Base-by-base conservation (phyloP, 2,113 vertebrate species). In the Charina bottae region DNA sequence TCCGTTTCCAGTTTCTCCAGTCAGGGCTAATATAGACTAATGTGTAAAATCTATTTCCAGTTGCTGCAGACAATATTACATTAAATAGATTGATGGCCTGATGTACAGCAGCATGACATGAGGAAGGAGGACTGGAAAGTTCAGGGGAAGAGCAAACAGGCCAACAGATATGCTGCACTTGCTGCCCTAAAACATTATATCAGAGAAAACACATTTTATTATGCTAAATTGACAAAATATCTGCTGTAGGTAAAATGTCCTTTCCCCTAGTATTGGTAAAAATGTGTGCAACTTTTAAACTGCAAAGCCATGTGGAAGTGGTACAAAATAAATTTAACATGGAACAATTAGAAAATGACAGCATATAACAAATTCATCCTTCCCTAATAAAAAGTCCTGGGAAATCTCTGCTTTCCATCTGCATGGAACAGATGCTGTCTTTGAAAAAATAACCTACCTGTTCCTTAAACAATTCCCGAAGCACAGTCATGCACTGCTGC, bases 381-480 rank as follows among this genome's bases (percentile, higher is more conserved):
- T 64, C 59, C 46, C 2, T n/a, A 9, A 28, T 68, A 21, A 53
- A 6, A 68, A 2, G 24, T 1, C 0, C 62, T 92, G 93, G 23
- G 33, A 5, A 68, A 13, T n/a, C 19, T 26, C 3, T 46, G 7
- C 26, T 72, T 92, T 37, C 46, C 6, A 0, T 83, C 9, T 55
- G 23, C 13, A 46, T 68, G 2, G 85, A 62, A 37, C 42, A 54
- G 46, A 86, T 59, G 88, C 0, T 11, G 4, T 53, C 2, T 60
- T 55, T 11, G 9, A 87, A 15, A 83, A 86, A 85, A 3, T 90
- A 28, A 90, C 97, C 96, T 95, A 99, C 99, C 98, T 99, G 99
- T 92, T 99, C 99, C 92, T 98, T 99, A 95, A 99, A 99, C 49
- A 99, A 97, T 85, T 98, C 98, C 23, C 98, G 96, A 54, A 99